Evolutionary conservation across 2,113 vertebrate species (phyloP), one percentile per base, ranked within the genome.

Genomic region (Odontesthes bonariensis): DNA sequence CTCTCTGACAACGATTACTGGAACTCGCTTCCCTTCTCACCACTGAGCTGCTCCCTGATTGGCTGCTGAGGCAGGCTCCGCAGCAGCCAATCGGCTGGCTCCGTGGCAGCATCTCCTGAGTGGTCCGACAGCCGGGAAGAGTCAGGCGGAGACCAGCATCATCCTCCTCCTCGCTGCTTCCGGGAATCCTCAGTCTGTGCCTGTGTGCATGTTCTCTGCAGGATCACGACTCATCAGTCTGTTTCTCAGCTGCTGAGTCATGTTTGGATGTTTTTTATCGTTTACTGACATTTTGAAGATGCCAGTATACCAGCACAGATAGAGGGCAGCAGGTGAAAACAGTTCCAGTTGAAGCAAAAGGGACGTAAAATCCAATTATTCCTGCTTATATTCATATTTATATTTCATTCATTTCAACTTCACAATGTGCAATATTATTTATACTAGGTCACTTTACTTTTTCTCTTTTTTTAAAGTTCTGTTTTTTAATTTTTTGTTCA

Each of bases 71-170:
- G 2, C 65, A 2, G 46, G 4, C 49, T 74, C 11, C 1, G 10
- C 35, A 11, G 67, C 73, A 74, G 61, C 88, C 75, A 89, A 86
- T 85, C 67, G 32, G 59, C n/a, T 8, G 2, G 2, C 76, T 60
- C 53, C 0, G 0, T 31, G 32, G 7, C 58, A 72, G 75, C 75
- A 84, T 86, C 78, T 75, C n/a, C 4, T 79, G 77, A 86, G 61
- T 35, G 56, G 49, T 76, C 69, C 82, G 75, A 82, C 75, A 83
- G 78, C 74, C 75, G 60, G 88, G 88, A 89, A 87, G 79, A 75
- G 81, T 17, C 17, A 17, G 44, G 55, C 67, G 61, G 58, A 69
- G 68, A 23, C 8, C 53, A 73, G 82, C 82, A 85, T 87, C 80
- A 65, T 58, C 84, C 84, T 69, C 75, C 85, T 71, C 75, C 54